Conservation (phyloP, 2,113 vertebrate species). For the Sebastes schlegelii region DNA sequence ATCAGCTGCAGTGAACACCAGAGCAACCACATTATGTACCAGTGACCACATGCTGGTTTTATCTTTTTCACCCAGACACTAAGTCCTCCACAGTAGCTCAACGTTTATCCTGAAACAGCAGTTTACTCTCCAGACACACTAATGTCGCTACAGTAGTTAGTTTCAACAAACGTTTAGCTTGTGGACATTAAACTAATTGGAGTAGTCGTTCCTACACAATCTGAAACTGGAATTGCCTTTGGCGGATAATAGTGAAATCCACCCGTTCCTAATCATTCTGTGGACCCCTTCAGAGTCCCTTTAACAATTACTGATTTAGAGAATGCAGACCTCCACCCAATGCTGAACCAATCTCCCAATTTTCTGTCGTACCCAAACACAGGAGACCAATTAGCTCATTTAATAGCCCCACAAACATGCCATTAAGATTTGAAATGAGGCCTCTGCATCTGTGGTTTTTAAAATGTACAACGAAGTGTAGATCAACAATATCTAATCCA, state of each 20-base stretch:
- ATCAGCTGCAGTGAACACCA: no score
- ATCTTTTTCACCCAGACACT: not conserved
- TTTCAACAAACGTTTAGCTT: not conserved
- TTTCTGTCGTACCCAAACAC: not conserved
- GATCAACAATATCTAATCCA: no score
- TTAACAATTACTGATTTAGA: not conserved
- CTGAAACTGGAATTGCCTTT: no score
- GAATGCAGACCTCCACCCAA: not conserved
- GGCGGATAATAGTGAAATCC: no score
- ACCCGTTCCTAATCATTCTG: not conserved
- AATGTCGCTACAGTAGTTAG: not conserved
- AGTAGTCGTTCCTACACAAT: no score
- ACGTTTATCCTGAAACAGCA: not conserved
- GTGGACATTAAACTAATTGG: not conserved
- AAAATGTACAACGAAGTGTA: not conserved
- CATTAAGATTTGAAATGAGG: not conserved
- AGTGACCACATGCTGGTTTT: no score
- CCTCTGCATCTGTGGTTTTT: not conserved
- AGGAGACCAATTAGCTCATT: not conserved
- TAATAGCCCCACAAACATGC: not conserved
- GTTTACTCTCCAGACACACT: not conserved
- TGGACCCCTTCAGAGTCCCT: not conserved
- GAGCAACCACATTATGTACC: no score
- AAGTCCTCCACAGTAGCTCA: not conserved
- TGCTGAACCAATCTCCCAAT: not conserved